These are phyloP conservation scores for Strongylocentrotus purpuratus DNA, from an alignment of 35 echinoderm and acorn worm genomes.

Conservation along the genomic window DNA sequence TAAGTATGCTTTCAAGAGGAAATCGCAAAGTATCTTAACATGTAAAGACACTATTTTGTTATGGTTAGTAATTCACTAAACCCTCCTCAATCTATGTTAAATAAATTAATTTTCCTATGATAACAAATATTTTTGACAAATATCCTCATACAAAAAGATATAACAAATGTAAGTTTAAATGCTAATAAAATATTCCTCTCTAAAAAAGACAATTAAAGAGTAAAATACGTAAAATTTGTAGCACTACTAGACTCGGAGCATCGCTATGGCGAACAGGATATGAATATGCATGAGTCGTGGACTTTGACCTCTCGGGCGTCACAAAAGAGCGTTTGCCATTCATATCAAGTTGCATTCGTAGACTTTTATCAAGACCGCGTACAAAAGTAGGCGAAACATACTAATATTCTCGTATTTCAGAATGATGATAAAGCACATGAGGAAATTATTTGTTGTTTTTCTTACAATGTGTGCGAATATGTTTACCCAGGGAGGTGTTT, in stretches of 20 bases:
- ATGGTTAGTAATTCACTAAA: background rate
- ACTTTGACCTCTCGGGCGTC: background rate
- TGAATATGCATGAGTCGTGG: background rate
- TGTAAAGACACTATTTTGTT: background rate
- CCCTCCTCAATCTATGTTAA: background rate
- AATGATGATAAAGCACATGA: no score
- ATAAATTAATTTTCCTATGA: background rate
- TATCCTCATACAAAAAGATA: background rate
- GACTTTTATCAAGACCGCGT: no score
- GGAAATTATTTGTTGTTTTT: no score
- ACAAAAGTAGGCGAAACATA: no score
- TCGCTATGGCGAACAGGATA: background rate
- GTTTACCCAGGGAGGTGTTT: no score
- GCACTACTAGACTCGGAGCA: no score
- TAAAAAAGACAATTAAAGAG: background rate
- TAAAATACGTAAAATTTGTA: background rate
- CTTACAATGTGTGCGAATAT: no score
- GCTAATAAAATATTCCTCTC: background rate
- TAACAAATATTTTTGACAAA: background rate
- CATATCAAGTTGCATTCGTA: no score
- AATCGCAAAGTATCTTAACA: background rate
- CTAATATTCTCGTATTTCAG: no score
- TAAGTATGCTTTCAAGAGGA: background rate
- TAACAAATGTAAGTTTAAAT: background rate
- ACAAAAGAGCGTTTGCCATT: background rate